These are phyloP conservation scores for Zapornia atra DNA, from an alignment of 2,113 vertebrate species.

Conservation along the genomic window DNA sequence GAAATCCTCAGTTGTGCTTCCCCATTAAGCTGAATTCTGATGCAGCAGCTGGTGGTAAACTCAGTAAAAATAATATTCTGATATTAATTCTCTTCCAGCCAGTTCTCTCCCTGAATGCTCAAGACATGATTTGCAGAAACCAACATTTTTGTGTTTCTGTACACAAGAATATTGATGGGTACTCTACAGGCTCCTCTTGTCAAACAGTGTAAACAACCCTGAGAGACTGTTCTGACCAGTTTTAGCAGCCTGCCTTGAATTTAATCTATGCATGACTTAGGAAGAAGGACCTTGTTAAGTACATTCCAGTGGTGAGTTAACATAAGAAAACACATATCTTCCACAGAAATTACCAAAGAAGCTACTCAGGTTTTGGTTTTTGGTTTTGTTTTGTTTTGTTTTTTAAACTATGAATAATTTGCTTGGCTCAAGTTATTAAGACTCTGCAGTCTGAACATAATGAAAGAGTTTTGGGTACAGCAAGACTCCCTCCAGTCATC, in stretches of 20 bases:
- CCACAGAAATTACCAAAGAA: background rate
- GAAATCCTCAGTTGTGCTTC: background rate
- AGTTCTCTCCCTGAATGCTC: background rate
- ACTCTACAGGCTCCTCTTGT: background rate
- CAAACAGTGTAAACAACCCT: background rate
- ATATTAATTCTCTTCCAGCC: background rate
- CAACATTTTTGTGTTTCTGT: background rate
- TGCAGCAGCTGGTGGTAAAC: background rate
- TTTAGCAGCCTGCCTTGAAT: background rate
- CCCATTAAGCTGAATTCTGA: background rate
- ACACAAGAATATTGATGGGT: background rate
- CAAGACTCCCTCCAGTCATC: background rate
- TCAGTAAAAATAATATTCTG: background rate
- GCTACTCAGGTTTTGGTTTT: background rate
- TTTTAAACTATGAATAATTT: background rate
- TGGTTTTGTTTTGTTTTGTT: too few species aligned
- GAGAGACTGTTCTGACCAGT: background rate
- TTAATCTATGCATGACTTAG: background rate
- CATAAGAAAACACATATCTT: background rate
- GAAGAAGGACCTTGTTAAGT: conserved; percentile 31
- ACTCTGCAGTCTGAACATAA: background rate
- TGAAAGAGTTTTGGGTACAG: background rate
- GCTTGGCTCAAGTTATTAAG: background rate
- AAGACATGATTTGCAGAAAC: background rate
- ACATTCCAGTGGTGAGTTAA: conserved; percentile 9